Evolutionary conservation across 1,140 invertebrate species (phyloP).

Genomic region (Pachyrhynchus sulphureomaculatus): DNA sequence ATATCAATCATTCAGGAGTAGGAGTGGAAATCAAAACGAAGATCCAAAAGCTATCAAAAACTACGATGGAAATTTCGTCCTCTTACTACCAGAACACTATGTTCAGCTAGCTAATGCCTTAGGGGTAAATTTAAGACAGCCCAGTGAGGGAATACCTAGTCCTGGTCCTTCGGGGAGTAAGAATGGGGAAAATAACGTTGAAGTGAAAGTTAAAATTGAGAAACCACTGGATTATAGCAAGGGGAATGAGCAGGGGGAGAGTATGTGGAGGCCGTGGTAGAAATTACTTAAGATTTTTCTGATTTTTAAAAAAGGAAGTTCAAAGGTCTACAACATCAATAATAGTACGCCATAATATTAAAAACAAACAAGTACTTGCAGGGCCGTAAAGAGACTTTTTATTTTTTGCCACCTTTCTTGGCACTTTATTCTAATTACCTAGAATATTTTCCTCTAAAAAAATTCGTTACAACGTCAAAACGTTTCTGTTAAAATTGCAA

Average conservation of each 20-base stretch:
- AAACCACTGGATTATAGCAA: slow-evolving; percentile 46
- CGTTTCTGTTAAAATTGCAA: too few relatives aligned
- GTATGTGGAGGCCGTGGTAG: slow-evolving; percentile 49
- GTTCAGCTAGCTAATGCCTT: slow-evolving; percentile 48
- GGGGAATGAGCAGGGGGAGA: slow-evolving; percentile 39
- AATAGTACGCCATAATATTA: too few relatives aligned
- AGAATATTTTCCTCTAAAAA: too few relatives aligned
- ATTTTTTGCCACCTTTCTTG: too few relatives aligned
- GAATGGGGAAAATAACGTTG: neutral
- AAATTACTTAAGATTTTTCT: too few relatives aligned
- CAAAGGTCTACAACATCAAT: too few relatives aligned
- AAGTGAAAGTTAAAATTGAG: slow-evolving; percentile 24
- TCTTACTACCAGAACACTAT: slow-evolving; percentile 50
- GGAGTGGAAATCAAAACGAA: slow-evolving; percentile 17
- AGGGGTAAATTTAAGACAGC: slow-evolving; percentile 46
- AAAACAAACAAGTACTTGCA: too few relatives aligned
- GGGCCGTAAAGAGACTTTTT: too few relatives aligned
- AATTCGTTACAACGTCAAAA: too few relatives aligned
- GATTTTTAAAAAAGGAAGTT: too few relatives aligned
- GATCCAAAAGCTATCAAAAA: slow-evolving; percentile 37
- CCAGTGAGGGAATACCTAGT: slow-evolving; percentile 22
- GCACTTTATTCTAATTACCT: too few relatives aligned
- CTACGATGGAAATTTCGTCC: slow-evolving; percentile 49
- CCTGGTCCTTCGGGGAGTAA: slow-evolving; percentile 26
- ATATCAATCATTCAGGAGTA: slow-evolving; percentile 10